Evolutionary conservation across 2,797 vertebrate species (phyloP).

Genomic region (Sebastolobus alascanus): DNA sequence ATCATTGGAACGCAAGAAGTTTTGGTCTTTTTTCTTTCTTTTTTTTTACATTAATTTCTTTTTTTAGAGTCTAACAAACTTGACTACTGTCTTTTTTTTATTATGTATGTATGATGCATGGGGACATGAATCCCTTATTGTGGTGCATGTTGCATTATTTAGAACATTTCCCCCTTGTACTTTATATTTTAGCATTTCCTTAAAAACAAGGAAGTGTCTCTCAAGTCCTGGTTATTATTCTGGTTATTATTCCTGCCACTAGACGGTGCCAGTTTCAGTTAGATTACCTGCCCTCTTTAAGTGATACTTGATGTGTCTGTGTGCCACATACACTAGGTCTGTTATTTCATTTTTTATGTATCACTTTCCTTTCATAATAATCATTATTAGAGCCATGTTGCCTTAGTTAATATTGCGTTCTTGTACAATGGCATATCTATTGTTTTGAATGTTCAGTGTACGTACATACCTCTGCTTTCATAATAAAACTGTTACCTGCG

Average conservation of each 20-base stretch:
- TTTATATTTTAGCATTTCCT: background rate
- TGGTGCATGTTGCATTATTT: background rate
- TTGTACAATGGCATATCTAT: conserved; percentile 16
- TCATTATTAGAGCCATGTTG: background rate
- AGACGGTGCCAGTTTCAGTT: background rate
- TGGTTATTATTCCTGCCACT: background rate
- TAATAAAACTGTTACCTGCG: conserved; percentile 51
- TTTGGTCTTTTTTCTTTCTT: background rate
- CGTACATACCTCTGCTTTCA: background rate
- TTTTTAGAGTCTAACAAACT: background rate
- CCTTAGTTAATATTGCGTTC: conserved; percentile 16
- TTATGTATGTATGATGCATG: background rate
- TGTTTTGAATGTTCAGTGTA: background rate
- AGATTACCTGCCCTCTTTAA: conserved; percentile 7
- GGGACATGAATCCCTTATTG: background rate
- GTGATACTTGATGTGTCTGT: conserved; percentile 7
- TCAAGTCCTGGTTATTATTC: conserved; percentile 4
- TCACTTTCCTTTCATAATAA: conserved; percentile 4
- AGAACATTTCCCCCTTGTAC: background rate
- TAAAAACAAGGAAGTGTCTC: background rate
- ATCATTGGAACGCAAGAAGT: background rate
- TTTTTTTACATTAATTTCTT: background rate
- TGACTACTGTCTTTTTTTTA: background rate
- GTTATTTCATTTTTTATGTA: background rate
- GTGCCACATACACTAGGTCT: background rate